phyloP scores from a whole-genome alignment of 2,113 vertebrate species.

The Sebastes fasciatus region DNA sequence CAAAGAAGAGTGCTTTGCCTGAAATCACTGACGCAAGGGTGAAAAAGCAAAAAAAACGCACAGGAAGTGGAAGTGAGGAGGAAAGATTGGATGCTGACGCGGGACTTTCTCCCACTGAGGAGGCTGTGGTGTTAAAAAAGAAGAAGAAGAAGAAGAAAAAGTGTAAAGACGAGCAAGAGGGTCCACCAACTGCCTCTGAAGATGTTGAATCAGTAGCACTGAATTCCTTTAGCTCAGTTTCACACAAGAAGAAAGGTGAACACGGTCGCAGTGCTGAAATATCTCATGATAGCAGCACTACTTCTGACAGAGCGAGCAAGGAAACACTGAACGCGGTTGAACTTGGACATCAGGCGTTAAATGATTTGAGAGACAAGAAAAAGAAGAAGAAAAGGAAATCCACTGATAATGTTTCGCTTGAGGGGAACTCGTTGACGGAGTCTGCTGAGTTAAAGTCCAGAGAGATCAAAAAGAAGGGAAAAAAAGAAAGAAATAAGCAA shows the following conservation, averaged over 20 bases:
- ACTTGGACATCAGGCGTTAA: too few species aligned
- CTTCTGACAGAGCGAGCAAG: not conserved
- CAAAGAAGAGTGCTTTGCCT: not conserved
- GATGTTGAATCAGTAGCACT: not conserved
- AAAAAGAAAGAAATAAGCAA: not conserved
- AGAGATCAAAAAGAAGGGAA: not conserved
- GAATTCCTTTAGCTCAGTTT: not conserved
- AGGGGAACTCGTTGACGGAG: not conserved
- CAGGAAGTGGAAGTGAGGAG: not conserved
- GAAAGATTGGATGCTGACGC: not conserved
- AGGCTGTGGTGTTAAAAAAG: not conserved
- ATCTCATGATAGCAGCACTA: not conserved
- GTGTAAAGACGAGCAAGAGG: not conserved
- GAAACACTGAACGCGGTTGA: not conserved
- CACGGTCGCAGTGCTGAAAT: not conserved
- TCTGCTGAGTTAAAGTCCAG: not conserved
- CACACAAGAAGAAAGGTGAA: not conserved
- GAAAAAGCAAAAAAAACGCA: constrained; percentile 41
- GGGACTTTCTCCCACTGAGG: not conserved
- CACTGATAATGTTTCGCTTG: too few species aligned
- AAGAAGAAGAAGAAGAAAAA: constrained; percentile 34
- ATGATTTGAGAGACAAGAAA: not conserved
- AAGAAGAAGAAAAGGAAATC: constrained; percentile 16
- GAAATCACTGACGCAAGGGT: not conserved
- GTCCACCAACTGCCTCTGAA: not conserved